Base-by-base conservation (phyloP, 2,113 vertebrate genomes). In the Solenodon paradoxus region DNA sequence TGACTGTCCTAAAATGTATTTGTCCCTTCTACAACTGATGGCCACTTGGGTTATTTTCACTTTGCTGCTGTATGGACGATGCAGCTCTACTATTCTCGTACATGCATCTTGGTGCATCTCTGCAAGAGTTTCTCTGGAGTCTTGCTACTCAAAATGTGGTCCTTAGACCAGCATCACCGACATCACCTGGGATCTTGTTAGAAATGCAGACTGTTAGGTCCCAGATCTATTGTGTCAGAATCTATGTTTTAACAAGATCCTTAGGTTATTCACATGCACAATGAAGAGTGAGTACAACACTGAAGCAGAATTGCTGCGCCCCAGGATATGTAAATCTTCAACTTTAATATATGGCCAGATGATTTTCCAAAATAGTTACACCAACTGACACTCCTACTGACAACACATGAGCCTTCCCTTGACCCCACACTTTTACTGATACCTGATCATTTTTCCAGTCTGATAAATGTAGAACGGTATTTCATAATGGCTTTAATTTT, bases 401-500 rank as follows among this genome's bases (percentile, higher is more conserved):
- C 69, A 42, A 22, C 42, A 9, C 59, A 20, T 17, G 22, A 35
- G 59, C 35, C 42, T 80, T 86, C 53, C 4, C 28, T 26, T 74
- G 35, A 63, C 30, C 7, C 69, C 32, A 42, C 9, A 59, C 20
- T 77, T 63, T 61, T 77, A 69, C 38, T 57, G 61, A 59, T 10
- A 75, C n/a, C 47, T 40, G 40, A 15, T n/a, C 9, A 68, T 47
- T 86, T 68, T 35, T 26, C 35, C 42, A 85, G 72, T 38, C 38
- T 88, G 16, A 3, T 51, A 88, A 84, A 64, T 8, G 13, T 79
- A 53, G 66, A 88, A 74, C 30, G 22, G 26, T 12, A 66, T 28
- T 51, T 94, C 40, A 91, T 19, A 83, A 40, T 24, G n/a, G 47
- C n/a, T 74, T 88, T 92, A 71, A 81, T 86, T 90, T 95, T 42